These are phyloP conservation scores for Anarsia innoxiella DNA, from an alignment of 2,888 invertebrate species.

Conservation along the genomic window DNA sequence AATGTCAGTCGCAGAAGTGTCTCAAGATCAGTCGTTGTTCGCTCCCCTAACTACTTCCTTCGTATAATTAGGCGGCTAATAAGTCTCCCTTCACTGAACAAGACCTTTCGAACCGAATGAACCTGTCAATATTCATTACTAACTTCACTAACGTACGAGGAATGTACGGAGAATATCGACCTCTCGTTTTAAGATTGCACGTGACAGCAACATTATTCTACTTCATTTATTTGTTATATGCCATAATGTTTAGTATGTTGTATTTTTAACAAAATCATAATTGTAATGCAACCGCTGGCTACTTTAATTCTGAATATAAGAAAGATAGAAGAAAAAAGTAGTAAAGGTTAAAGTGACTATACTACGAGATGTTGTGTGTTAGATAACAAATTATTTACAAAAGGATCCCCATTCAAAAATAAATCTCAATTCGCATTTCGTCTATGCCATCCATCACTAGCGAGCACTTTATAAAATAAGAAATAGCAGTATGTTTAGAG, in stretches of 20 bases:
- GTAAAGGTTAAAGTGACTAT: too few species aligned
- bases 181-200: too few species aligned
- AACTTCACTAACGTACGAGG: neutral
- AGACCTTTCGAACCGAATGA: neutral
- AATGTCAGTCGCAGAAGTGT: constrained; percentile 5
- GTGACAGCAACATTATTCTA: too few species aligned
- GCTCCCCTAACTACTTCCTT: constrained; percentile 1
- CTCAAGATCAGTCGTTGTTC: neutral
- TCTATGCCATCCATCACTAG: constrained; percentile 7
- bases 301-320: too few species aligned
- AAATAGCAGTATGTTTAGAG: constrained; percentile 7
- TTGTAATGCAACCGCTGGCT: too few species aligned
- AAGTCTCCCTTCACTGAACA: constrained; percentile 36
- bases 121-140: constrained; percentile 4
- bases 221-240: too few species aligned
- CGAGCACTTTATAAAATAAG: constrained; percentile 7
- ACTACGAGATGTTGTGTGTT: too few species aligned
- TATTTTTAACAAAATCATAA: too few species aligned
- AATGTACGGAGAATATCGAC: neutral
- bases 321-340: too few species aligned
- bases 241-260: too few species aligned
- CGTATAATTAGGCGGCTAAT: constrained; percentile 54
- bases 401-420: constrained; percentile 1
- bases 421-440: constrained; percentile 7
- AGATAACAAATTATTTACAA: too few species aligned